Evolutionary conservation across 2,797 vertebrate species (phyloP).

Genomic region (Synaphobranchus kaupii): DNA sequence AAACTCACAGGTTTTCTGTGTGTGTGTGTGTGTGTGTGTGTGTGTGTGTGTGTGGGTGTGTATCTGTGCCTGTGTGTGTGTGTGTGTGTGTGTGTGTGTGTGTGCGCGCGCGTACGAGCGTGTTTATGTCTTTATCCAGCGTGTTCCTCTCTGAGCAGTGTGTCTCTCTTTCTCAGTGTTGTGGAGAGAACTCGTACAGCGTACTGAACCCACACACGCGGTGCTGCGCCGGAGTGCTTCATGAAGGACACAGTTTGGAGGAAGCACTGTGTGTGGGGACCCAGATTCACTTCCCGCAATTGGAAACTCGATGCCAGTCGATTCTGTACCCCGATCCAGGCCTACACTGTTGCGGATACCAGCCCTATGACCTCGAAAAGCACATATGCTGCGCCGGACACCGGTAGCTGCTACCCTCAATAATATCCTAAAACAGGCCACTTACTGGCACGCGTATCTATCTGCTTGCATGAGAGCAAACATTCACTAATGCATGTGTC

Average conservation of each 20-base stretch:
- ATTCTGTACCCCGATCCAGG: neutral
- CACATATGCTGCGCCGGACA: neutral
- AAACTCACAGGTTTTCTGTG: neutral
- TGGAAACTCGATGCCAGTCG: neutral
- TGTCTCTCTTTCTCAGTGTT: neutral
- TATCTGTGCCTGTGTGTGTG: no score
- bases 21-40: no score
- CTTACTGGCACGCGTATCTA: neutral
- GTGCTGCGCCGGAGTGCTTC: neutral
- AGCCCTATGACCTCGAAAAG: neutral
- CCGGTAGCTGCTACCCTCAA: neutral
- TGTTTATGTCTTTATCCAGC: neutral
- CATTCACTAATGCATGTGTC: neutral
- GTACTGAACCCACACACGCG: neutral
- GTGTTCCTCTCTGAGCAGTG: neutral
- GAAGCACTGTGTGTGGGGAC: neutral
- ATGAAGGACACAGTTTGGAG: no score
- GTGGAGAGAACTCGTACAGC: neutral
- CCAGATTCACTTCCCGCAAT: neutral
- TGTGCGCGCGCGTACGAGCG: neutral
- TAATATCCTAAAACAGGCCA: neutral
- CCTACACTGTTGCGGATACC: neutral
- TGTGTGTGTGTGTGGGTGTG: no score
- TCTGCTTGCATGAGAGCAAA: neutral
- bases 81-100: no score